Evolutionary conservation across 2,113 vertebrate species (phyloP).

Genomic region (Chrysemys picta): DNA sequence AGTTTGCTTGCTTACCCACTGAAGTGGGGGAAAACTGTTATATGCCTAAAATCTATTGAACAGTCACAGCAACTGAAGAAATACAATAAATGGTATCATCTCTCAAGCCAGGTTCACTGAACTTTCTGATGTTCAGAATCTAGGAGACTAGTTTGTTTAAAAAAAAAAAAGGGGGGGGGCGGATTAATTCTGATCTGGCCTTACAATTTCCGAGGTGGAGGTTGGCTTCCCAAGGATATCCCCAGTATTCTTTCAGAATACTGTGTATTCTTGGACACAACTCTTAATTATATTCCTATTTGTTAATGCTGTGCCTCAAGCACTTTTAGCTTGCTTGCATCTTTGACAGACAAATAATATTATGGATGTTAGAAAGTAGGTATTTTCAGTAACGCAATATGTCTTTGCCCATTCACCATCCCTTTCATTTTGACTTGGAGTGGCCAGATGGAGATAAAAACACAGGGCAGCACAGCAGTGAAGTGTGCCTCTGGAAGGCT

Average conservation of each 20-base stretch:
- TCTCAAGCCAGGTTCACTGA: not conserved
- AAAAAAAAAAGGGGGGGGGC: not conserved
- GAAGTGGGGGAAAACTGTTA: slow-evolving; percentile 84
- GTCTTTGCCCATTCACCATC: accelerated
- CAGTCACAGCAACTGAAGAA: not conserved
- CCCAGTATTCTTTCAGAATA: not conserved
- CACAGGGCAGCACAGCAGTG: not conserved
- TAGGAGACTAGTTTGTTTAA: not conserved
- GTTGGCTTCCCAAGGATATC: accelerated
- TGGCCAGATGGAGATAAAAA: not conserved
- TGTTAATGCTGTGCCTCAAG: not conserved
- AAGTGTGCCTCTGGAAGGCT: not conserved
- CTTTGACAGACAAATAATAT: not conserved
- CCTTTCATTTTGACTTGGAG: not conserved
- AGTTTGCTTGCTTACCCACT: slow-evolving; percentile 77
- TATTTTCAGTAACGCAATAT: not conserved
- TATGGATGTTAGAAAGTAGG: not conserved
- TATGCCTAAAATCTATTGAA: slow-evolving; percentile 51
- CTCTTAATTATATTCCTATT: not conserved
- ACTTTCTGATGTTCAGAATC: not conserved
- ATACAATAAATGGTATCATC: not conserved
- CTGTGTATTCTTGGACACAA: not conserved
- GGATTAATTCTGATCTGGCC: not conserved
- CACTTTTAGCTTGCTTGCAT: not conserved
- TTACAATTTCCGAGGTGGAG: not conserved